Percentiles rank a stretch among this genome's conserved stretches.
Evolutionary conservation across 2,797 vertebrate species (phyloP).

Genomic region (Hafferia zeledoni): DNA sequence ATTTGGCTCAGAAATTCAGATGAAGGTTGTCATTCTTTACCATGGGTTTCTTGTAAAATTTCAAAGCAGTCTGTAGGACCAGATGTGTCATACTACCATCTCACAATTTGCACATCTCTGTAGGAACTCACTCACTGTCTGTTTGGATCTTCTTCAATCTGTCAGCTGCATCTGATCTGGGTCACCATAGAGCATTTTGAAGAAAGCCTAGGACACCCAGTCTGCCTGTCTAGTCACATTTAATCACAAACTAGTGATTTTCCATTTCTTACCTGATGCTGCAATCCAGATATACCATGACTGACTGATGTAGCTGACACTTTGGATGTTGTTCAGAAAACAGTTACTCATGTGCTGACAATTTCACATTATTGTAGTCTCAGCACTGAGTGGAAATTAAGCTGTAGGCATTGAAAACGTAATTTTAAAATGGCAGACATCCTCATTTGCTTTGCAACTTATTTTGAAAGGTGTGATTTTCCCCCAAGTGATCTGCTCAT

Average conservation of each 20-base stretch:
- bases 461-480: neutral
- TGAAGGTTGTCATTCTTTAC: neutral
- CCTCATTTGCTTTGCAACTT: neutral
- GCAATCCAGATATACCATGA: neutral
- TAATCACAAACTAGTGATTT: slow-evolving; percentile 19
- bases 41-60: neutral
- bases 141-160: slow-evolving; percentile 25
- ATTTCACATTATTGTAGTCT: neutral
- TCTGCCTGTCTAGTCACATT: slow-evolving; percentile 24
- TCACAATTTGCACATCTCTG: slow-evolving; percentile 24
- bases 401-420: neutral
- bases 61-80: neutral
- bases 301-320: neutral
- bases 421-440: neutral
- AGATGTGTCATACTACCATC: neutral
- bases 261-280: slow-evolving; percentile 14
- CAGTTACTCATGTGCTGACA: neutral
- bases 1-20: slow-evolving; percentile 7
- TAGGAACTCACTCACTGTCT: slow-evolving; percentile 8
- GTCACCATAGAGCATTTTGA: neutral
- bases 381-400: neutral
- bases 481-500: neutral
- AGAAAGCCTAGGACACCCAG: neutral
- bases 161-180: slow-evolving; percentile 33
- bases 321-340: neutral